Evolutionary conservation across 2,797 vertebrate genomes (phyloP), one percentile per base, ranked within the genome.

Genomic region (Paratrypauchen microcephalus): DNA sequence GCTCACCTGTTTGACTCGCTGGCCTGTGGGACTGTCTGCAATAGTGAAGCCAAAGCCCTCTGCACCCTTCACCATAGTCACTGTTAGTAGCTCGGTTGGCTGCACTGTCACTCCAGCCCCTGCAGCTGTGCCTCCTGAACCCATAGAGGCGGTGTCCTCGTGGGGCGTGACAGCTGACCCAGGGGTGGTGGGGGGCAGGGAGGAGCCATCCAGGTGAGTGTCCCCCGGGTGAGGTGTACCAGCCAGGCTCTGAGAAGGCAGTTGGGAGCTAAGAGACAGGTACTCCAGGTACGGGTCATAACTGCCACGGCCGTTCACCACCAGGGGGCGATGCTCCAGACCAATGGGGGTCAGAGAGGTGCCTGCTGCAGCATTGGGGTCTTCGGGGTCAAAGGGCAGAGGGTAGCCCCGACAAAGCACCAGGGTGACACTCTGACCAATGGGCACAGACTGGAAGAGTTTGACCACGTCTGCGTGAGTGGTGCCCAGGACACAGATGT

Each of bases 11-110:
- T 99, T 98, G 79, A 99, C 98, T 83, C 97, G 93, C 89, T 99
- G 98, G 87, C 98, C 98, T 68, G 96, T 97, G 69, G 97, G 95
- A 93, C 98, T 99, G 93, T 99, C 98, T 0, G 97, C 98, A 68
- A 99, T 97, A 79, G 98, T 99, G 94, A 99, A 99, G 74, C 98
- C 98, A 78, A 99, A 99, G 82, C 98, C 98, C 89, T 98, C 97
- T 32, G 95, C 76, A 79, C 98, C 97, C 94, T 99, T 99, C 94
- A 98, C 97, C 95, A 99, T 98, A 81, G 96, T 97, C 90, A 99
- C 95, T 67, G 96, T 99, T 89, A 98, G 94, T 84, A 99, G 95
- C 94, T 99, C 97, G 85, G 95, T 93, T 88, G 93, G 94, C 74
- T 87, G 90, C 88, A 94, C 94, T 39, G 95, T 93, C 83, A 92